phyloP scores from a whole-genome alignment of 1,140 invertebrate genomes.

The Himalopsyche phryganea region DNA sequence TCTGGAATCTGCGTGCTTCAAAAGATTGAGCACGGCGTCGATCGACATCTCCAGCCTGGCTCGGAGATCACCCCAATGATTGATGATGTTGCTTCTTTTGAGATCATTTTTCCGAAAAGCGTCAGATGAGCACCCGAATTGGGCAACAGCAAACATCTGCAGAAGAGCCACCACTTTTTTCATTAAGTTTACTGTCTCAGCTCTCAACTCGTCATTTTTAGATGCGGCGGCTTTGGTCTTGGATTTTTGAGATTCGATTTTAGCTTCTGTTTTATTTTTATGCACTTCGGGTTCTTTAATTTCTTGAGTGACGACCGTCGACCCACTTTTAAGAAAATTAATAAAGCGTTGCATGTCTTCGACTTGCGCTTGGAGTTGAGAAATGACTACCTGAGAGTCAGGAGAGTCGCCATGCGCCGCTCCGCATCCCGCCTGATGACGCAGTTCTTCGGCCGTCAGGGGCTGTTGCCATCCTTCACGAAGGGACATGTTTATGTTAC shows the following conservation, averaged over 20 bases:
- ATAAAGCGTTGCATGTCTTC: conserved; percentile 96
- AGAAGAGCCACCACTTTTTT: conserved; percentile 82
- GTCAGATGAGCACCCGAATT: conserved; percentile 78
- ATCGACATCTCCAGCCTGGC: conserved; percentile 91
- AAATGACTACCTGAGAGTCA: conserved; percentile 71
- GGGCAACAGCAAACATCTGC: conserved; percentile 89
- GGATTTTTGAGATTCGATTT: conserved; percentile 32
- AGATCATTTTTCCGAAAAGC: conserved; percentile 76
- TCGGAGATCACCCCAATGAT: conserved; percentile 91
- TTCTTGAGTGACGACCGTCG: conserved; percentile 60
- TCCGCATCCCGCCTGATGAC: conserved; percentile 62
- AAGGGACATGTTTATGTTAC: conserved; percentile 71
- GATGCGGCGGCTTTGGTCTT: conserved; percentile 6
- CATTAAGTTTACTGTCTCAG: conserved; percentile 66
- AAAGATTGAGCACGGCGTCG: conserved; percentile 68
- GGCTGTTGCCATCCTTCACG: conserved; percentile 65
- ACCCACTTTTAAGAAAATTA: conserved; percentile 85
- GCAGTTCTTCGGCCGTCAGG: conserved; percentile 59
- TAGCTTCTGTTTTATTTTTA: conserved; percentile 53
- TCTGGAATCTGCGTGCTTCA: conserved; percentile 53
- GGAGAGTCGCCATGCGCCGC: conserved; percentile 24
- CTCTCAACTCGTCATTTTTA: conserved; percentile 41
- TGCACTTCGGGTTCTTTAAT: conserved; percentile 51
- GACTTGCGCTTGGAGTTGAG: conserved; percentile 95
- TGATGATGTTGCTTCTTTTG: conserved; percentile 80